Conservation (phyloP, 2,888 invertebrate species). For the Cantharis flavilabris region DNA sequence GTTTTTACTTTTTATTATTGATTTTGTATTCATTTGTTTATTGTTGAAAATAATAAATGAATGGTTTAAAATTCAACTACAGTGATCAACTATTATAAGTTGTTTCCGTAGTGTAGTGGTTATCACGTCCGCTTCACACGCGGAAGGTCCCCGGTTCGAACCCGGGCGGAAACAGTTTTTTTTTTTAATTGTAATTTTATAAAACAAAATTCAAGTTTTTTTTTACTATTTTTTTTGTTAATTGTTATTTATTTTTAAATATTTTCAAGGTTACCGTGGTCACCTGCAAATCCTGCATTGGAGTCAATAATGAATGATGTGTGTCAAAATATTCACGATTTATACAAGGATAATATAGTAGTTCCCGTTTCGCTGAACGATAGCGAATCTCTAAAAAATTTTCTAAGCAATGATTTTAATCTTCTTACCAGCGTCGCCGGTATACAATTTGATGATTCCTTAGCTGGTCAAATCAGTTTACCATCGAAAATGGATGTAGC, state of each 20-base stretch:
- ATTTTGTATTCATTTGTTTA: too few species aligned
- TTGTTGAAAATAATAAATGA: too few species aligned
- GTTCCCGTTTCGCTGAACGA: neutral
- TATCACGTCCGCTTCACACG: neutral
- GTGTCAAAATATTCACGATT: neutral
- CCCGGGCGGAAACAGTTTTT: neutral
- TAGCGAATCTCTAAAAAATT: neutral
- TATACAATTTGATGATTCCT: conserved; percentile 64
- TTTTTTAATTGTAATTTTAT: neutral
- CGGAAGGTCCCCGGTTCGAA: neutral
- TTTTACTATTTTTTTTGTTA: too few species aligned
- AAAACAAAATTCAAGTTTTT: too few species aligned
- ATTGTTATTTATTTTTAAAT: too few species aligned
- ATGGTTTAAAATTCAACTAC: neutral
- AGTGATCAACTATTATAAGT: neutral
- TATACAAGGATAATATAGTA: neutral
- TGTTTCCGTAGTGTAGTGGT: neutral
- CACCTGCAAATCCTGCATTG: conserved; percentile 11
- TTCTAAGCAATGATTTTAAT: conserved; percentile 22
- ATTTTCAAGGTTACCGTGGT: conserved; percentile 13
- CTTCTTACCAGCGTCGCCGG: conserved; percentile 55
- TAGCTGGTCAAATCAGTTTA: conserved; percentile 53
- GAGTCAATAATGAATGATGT: conserved; percentile 8
- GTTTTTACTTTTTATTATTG: too few species aligned
- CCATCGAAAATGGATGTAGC: conserved; percentile 59